Evolutionary conservation across 2,797 vertebrate species (phyloP).

Genomic region (Intellagama lesueurii): DNA sequence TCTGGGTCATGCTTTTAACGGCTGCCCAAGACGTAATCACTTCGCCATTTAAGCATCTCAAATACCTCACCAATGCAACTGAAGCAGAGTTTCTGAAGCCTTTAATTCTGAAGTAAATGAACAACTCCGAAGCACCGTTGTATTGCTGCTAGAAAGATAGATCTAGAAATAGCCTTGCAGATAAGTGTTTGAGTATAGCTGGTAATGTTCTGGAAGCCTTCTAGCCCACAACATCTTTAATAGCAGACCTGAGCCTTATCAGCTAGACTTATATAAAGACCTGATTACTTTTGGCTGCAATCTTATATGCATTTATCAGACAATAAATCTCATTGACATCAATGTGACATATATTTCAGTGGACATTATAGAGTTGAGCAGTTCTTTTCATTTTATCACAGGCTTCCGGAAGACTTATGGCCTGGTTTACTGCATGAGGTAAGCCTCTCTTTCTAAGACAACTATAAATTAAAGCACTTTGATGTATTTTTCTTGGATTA

Average conservation of each 20-base stretch:
- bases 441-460: too few relatives aligned
- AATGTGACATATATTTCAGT: not conserved
- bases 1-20: not conserved
- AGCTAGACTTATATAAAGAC: not conserved
- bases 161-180: not conserved
- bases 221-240: not conserved
- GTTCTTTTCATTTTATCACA: not conserved
- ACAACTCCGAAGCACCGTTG: not conserved
- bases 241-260: not conserved
- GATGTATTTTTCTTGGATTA: not conserved
- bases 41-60: not conserved
- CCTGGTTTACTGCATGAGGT: not conserved
- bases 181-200: not conserved
- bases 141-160: not conserved
- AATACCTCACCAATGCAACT: not conserved
- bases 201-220: not conserved
- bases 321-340: not conserved
- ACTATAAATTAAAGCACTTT: too few relatives aligned
- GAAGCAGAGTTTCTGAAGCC: not conserved
- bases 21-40: not conserved
- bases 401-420: not conserved
- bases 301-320: not conserved
- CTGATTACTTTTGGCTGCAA: not conserved
- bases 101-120: not conserved
- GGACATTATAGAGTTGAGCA: not conserved